Evolutionary conservation across 2,113 vertebrate species (phyloP), one percentile per base, ranked within the genome.

Genomic region (Macrotis lagotis): DNA sequence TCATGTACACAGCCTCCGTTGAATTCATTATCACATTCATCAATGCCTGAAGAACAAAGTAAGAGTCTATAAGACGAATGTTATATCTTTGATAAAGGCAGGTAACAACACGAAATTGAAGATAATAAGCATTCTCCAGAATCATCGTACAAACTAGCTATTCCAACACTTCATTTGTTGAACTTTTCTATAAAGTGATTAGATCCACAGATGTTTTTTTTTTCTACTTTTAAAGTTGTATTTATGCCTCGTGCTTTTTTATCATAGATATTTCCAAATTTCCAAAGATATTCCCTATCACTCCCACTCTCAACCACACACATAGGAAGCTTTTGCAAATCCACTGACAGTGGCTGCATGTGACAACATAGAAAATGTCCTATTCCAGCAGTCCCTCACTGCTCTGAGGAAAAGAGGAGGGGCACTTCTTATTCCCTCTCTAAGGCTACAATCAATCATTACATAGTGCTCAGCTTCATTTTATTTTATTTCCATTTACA

Each of bases 1-100:
- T 99, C 99, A 0, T 99, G 99, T 94, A 99, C 99, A 90, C 99
- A 99, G 98, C 99, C 99, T 90, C 99, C 99, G 51, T 99, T 99
- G 98, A 99, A 98, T 88, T 99, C 99, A 0, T 99, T 98, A 98
- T 99, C 99, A 96, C 99, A 99, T 98, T 99, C 99, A 98, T 99
- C 99, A 96, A 99, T 98, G 98, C 99, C 99, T 99, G 95, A 94
- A 94, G 97, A 98, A 98, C 91, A 97, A 98, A 96, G 98, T 51
- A 98, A 37, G 98, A 98, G 97, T 97, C 93, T 98, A 0, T 92
- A 83, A 96, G 96, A 98, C 92, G n/a, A 95, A 96, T 97, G 91
- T 59, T 96, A 90, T 93, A 95, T 93, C 92, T 97, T 94, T 31
- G 92, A 92, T 94, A 96, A 0, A 97, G 97, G 95, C 90, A 97